phyloP scores from a whole-genome alignment of 2,113 vertebrate genomes.

The Pedionomus torquatus region DNA sequence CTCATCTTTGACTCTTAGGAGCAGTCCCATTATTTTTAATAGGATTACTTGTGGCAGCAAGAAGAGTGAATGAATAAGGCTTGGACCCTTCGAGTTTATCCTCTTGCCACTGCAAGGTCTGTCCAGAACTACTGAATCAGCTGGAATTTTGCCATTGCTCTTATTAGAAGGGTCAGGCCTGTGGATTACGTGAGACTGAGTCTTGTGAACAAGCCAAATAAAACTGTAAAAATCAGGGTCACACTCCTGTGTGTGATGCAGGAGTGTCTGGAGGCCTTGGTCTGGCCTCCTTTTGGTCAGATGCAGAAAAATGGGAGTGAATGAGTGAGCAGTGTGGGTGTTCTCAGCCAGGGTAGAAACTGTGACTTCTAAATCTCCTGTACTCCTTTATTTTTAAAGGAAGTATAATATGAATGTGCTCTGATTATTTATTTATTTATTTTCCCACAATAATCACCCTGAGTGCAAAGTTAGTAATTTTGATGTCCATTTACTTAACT shows the following conservation, averaged over 20 bases:
- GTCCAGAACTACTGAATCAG: constrained; percentile 62
- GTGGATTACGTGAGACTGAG: background rate
- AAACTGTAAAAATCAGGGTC: background rate
- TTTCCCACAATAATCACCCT: background rate
- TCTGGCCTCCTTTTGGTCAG: background rate
- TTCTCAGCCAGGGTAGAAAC: background rate
- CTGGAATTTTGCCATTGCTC: constrained; percentile 78
- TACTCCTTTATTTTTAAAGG: background rate
- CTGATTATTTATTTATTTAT: background rate
- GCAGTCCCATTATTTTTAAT: constrained; percentile 32
- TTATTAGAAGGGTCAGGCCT: constrained; percentile 51
- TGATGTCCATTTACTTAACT: background rate
- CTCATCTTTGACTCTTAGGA: background rate
- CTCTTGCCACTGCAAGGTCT: background rate
- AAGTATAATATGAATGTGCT: background rate
- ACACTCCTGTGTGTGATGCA: background rate
- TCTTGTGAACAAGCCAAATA: constrained; percentile 23
- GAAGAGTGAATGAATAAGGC: constrained; percentile 37
- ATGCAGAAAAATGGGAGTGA: background rate
- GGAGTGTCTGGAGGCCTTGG: background rate
- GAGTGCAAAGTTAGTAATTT: background rate
- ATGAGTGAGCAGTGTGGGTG: background rate
- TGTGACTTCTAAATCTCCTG: background rate
- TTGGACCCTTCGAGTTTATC: constrained; percentile 71
- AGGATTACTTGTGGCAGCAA: constrained; percentile 14